A percentile compares a stretch with the other conserved stretches of the same genome.
Conservation (phyloP, 2,888 invertebrate genomes). For the Drosophila diplacantha region DNA sequence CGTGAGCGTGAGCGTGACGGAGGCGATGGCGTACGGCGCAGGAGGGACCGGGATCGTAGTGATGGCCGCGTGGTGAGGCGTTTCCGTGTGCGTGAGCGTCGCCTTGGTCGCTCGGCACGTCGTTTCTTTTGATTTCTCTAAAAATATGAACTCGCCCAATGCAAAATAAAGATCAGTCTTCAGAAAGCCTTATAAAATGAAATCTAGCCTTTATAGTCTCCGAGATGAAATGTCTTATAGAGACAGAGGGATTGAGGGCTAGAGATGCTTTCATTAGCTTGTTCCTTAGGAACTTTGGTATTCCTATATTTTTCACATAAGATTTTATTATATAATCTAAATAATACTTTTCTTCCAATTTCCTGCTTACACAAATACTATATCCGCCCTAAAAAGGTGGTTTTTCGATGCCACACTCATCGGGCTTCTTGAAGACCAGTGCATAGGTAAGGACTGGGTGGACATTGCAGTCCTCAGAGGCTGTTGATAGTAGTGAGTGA, state of each 20-base stretch:
- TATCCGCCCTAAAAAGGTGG: slow-evolving; percentile 41
- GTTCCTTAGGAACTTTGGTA: too few species aligned
- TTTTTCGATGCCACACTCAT: slow-evolving; percentile 60
- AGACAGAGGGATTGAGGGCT: background rate
- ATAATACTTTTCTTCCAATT: background rate
- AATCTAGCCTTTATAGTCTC: too few species aligned
- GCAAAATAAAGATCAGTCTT: background rate
- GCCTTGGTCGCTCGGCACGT: background rate
- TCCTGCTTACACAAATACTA: background rate
- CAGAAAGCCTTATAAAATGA: background rate
- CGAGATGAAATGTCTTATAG: background rate
- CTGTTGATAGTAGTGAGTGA: slow-evolving; percentile 58
- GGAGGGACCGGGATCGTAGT: background rate
- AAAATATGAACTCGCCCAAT: background rate
- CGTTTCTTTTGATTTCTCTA: background rate
- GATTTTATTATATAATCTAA: background rate
- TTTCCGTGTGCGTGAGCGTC: slow-evolving; percentile 1
- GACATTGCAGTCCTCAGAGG: slow-evolving; percentile 47
- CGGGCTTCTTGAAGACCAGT: slow-evolving; percentile 57
- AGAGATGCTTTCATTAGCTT: too few species aligned
- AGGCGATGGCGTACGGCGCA: background rate
- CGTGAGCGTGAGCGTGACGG: slow-evolving; percentile 6
- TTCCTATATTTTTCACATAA: background rate
- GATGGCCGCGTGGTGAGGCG: background rate
- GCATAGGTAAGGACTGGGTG: slow-evolving; percentile 63